These are phyloP conservation scores for Intellagama lesueurii DNA, from an alignment of 2,797 vertebrate species.

Conservation along the genomic window DNA sequence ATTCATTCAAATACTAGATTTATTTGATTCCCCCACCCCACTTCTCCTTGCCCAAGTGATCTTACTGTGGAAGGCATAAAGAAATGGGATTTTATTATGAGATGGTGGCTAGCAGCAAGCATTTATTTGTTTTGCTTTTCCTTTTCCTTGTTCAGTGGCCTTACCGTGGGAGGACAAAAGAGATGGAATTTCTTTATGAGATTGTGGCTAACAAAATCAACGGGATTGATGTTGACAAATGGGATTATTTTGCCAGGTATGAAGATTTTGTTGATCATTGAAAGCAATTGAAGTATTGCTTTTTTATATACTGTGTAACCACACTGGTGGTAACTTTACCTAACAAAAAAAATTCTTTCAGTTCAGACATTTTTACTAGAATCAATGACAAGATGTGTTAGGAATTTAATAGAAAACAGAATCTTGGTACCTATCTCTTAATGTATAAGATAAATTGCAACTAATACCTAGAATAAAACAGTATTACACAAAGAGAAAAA, in stretches of 20 bases:
- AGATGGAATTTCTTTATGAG: conserved; percentile 97
- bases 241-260: conserved; percentile 98
- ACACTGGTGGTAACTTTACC: too few relatives aligned
- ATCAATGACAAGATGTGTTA: background rate
- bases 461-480: background rate
- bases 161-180: conserved; percentile 84
- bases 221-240: conserved; percentile 97
- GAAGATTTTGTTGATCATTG: background rate
- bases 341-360: too few relatives aligned
- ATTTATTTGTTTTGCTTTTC: conserved; percentile 42
- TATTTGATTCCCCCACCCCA: too few relatives aligned
- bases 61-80: too few relatives aligned
- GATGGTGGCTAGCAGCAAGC: too few relatives aligned
- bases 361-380: background rate
- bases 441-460: background rate
- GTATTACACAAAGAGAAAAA: background rate
- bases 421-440: background rate
- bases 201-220: conserved; percentile 94
- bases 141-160: conserved; percentile 81
- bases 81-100: too few relatives aligned
- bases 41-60: too few relatives aligned
- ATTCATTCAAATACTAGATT: too few relatives aligned
- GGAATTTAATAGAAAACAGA: background rate
- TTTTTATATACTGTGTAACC: too few relatives aligned
- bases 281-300: background rate